Base-by-base conservation (phyloP, 2,797 vertebrate genomes). In the Euphonia xanthogaster region DNA sequence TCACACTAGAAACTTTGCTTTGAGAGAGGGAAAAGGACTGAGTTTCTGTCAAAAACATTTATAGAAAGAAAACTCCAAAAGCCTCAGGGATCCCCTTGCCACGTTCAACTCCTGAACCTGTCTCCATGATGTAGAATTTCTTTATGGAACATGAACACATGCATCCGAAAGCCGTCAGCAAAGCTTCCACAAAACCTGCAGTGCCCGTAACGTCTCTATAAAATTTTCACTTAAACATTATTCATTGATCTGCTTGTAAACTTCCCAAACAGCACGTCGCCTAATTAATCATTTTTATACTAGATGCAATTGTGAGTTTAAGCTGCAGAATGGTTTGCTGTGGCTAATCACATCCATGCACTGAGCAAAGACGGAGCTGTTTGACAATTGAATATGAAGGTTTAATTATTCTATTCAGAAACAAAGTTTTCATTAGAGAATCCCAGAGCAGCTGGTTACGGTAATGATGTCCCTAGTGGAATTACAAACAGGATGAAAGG, bases 401-500 rank as follows among this genome's bases (percentile, higher is more conserved):
- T 96, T 97, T 96, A 97, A 96, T 97, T 96, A 95, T 96, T 96
- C 94, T 94, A 89, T 97, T 97, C 95, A 95, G 89, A 93, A 96
- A 93, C 88, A 78, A 95, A 97, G 89, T 96, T 96, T 97, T 96
- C 97, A 95, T 96, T 92, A 95, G 87, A 93, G 94, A 86, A 96
- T 94, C 93, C 86, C 92, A 85, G 76, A 88, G 93, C 93, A 96
- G 96, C 90, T 78, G 88, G 90, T 97, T 97, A 94, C 90, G 79
- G 93, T 97, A 95, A 95, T 94, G 88, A 94, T 90, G 89, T 96
- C 89, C 91, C 96, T 88, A 23, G 94, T 92, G 96, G 90, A 96
- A 96, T 94, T 94, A 91, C 88, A 95, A 96, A 94, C 91, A 94
- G 90, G 90, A 95, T 94, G 91, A 96, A 94, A 94, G 94, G 82